Evolutionary conservation across 2,797 vertebrate species (phyloP).

Genomic region (Poeciliopsis turneri): DNA sequence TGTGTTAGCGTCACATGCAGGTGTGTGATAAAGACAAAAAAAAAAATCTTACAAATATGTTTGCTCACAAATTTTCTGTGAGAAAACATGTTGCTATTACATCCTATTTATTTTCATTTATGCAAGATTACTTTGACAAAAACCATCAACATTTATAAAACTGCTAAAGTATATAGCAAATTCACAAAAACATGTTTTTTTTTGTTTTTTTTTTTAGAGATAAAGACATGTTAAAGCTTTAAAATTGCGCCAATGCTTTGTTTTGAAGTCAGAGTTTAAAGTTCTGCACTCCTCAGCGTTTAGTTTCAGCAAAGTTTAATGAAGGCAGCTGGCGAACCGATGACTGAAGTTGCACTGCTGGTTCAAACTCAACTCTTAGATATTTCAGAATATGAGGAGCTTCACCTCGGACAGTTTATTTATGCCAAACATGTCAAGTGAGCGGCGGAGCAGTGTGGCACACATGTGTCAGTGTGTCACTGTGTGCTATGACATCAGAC

Average conservation of each 20-base stretch:
- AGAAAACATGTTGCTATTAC: neutral
- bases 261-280: neutral
- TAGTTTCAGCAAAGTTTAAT: conserved; percentile 1
- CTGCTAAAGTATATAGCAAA: neutral
- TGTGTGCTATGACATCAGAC: conserved; percentile 52
- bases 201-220: neutral
- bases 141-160: neutral
- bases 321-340: conserved; percentile 3
- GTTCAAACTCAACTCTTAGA: conserved; percentile 2
- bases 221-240: neutral
- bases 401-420: conserved; percentile 14
- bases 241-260: neutral
- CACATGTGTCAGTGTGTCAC: conserved; percentile 22
- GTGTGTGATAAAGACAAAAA: too few species aligned
- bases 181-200: neutral
- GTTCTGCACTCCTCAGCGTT: neutral
- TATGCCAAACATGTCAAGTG: conserved; percentile 23
- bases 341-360: neutral
- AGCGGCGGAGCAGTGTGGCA: conserved; percentile 5
- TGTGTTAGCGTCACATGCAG: too few species aligned
- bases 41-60: neutral
- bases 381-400: neutral
- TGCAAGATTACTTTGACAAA: neutral
- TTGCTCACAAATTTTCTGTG: neutral
- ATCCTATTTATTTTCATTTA: neutral